Evolutionary conservation across 2,113 vertebrate species (phyloP).

Genomic region (Cephalopterus ornatus): DNA sequence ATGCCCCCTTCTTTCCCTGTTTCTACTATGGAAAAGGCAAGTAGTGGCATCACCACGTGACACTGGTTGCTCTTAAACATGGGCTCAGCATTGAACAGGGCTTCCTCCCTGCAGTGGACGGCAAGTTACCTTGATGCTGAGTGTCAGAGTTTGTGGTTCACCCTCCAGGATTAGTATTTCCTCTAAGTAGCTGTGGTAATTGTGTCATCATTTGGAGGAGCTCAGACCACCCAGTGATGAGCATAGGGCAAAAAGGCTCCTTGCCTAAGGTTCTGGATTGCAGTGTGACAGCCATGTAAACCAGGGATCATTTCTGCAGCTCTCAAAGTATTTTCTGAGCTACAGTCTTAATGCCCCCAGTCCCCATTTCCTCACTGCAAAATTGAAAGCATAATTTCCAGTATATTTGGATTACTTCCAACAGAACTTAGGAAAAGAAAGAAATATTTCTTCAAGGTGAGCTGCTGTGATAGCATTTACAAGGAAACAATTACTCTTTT

Average conservation of each 20-base stretch:
- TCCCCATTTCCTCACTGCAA: neutral
- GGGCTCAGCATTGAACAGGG: neutral
- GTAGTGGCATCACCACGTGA: neutral
- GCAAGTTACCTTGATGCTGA: neutral
- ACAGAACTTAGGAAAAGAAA: neutral
- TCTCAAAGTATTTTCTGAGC: neutral
- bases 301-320: neutral
- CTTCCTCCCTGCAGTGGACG: neutral
- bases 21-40: neutral
- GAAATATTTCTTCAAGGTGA: neutral
- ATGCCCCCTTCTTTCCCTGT: neutral
- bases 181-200: neutral
- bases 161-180: neutral
- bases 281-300: neutral
- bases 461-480: neutral
- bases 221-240: neutral
- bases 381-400: neutral
- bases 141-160: neutral
- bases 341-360: neutral
- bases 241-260: neutral
- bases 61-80: neutral
- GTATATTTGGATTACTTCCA: neutral
- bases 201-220: neutral
- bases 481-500: neutral
- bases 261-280: neutral